These are phyloP conservation scores for Cloeon dipterum DNA, from an alignment of 2,888 invertebrate genomes.

Conservation along the genomic window DNA sequence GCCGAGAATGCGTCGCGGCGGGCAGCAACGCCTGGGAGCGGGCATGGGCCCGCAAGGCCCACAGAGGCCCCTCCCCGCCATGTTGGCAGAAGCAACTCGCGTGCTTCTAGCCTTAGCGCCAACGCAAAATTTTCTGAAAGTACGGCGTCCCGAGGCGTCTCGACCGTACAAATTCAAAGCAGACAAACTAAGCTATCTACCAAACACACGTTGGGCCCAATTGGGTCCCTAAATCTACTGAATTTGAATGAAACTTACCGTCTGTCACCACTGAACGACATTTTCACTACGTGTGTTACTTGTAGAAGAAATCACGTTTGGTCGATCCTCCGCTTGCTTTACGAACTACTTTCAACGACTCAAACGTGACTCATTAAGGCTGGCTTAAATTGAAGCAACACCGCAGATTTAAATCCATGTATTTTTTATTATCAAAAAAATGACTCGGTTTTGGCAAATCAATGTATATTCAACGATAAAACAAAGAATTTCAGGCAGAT, in stretches of 20 bases:
- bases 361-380: neutral
- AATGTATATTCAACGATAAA: neutral
- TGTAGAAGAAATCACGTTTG: neutral
- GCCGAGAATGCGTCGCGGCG: no score
- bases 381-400: no score
- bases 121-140: neutral
- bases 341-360: no score
- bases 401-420: neutral
- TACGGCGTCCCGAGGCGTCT: neutral
- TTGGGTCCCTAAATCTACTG: neutral
- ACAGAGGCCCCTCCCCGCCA: slow-evolving; percentile 1
- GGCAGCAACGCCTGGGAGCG: neutral
- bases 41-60: neutral
- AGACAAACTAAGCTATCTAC: neutral
- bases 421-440: neutral
- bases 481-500: neutral
- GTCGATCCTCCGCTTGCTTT: no score
- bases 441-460: neutral
- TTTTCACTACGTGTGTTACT: neutral
- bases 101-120: no score
- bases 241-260: neutral
- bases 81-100: neutral
- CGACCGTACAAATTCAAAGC: neutral
- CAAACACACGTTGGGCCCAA: neutral
- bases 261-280: neutral